phyloP scores from a whole-genome alignment of 2,113 vertebrate species.

The Apteryx mantelli region DNA sequence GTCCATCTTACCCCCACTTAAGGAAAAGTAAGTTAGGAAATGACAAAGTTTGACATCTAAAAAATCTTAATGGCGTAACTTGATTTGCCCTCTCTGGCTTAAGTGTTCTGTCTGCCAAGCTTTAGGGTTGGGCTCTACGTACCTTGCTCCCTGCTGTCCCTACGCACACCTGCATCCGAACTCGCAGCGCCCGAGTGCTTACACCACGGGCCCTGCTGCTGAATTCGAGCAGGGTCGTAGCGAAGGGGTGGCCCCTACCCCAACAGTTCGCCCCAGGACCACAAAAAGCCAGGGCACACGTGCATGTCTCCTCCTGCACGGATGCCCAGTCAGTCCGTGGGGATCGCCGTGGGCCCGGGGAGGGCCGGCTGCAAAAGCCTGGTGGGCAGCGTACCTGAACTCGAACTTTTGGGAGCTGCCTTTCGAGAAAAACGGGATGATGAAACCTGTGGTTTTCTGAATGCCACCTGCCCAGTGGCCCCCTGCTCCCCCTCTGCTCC shows the following conservation, averaged over 20 bases:
- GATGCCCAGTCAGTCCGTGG: neutral
- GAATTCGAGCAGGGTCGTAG: too few relatives aligned
- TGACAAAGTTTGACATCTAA: neutral
- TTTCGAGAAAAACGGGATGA: neutral
- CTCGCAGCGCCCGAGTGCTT: rapidly evolving
- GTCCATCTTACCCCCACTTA: neutral
- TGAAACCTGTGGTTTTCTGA: neutral
- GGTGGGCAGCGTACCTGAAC: neutral
- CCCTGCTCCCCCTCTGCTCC: neutral
- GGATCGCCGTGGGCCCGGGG: neutral
- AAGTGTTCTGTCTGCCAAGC: rapidly evolving
- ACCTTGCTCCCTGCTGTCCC: rapidly evolving
- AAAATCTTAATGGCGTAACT: rapidly evolving
- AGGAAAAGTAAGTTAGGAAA: neutral
- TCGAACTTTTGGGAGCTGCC: neutral
- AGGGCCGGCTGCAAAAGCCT: neutral
- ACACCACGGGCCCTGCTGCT: rapidly evolving
- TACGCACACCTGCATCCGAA: rapidly evolving
- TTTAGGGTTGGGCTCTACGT: rapidly evolving
- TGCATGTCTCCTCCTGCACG: rapidly evolving
- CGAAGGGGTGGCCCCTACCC: neutral
- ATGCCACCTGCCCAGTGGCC: neutral
- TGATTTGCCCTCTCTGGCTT: neutral
- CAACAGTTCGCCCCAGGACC: rapidly evolving
- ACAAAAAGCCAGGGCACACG: rapidly evolving